These are phyloP conservation scores for Leptopilina drosophilae DNA, from an alignment of 2,888 invertebrate species.

Conservation along the genomic window DNA sequence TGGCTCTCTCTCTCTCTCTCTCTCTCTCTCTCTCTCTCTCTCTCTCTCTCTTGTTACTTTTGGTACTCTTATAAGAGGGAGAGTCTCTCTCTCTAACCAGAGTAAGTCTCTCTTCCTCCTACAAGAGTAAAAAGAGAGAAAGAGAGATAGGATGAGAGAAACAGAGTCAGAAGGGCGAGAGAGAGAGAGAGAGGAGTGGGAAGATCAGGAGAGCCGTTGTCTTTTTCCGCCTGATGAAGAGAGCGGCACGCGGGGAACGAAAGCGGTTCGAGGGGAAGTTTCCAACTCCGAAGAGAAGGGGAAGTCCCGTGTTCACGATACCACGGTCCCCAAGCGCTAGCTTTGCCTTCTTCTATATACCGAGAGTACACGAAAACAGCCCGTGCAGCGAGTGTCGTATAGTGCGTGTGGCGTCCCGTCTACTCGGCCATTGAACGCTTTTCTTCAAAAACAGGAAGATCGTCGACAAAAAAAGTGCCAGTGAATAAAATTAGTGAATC, in stretches of 20 bases:
- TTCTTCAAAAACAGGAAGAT: background rate
- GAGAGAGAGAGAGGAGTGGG: conserved; percentile 17
- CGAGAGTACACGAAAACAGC: conserved; percentile 49
- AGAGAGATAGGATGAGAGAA: no score
- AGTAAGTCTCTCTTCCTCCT: no score
- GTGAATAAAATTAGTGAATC: background rate
- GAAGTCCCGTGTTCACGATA: conserved; percentile 28
- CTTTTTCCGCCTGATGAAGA: background rate
- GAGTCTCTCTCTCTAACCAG: no score
- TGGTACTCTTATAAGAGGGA: background rate
- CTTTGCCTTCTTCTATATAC: conserved; percentile 13
- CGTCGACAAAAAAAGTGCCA: background rate
- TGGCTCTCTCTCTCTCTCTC: no score
- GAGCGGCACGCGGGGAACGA: conserved; percentile 26
- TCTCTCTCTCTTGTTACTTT: no score
- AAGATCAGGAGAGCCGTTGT: conserved; percentile 16
- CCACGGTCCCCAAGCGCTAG: conserved; percentile 44
- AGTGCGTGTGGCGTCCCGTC: conserved; percentile 42
- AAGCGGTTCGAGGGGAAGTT: conserved; percentile 48
- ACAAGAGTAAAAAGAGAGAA: no score
- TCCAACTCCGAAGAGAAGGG: conserved; percentile 15
- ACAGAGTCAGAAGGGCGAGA: no score
- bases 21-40: no score
- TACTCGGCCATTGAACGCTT: conserved; percentile 45
- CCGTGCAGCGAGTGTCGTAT: conserved; percentile 40